Evolutionary conservation across 1,140 invertebrate species (phyloP).

Genomic region (Epicauta chinensis): DNA sequence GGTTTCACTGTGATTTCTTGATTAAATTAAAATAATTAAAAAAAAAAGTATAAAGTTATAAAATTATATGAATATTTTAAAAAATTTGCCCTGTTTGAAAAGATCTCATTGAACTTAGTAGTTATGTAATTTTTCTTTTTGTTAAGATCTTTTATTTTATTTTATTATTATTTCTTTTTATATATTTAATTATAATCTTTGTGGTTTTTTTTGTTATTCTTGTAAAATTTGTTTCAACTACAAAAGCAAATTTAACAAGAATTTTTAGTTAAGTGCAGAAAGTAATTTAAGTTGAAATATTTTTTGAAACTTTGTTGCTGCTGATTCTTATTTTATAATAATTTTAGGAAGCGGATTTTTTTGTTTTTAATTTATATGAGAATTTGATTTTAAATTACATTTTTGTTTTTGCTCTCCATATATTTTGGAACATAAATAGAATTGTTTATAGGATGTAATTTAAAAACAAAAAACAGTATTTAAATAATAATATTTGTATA

Average conservation of each 20-base stretch:
- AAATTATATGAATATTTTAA: slow-evolving; percentile 24
- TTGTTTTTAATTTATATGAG: too few relatives aligned
- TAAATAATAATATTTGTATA: too few relatives aligned
- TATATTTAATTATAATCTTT: neutral
- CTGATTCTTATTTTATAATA: slow-evolving; percentile 1
- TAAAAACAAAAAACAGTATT: too few relatives aligned
- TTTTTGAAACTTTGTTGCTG: slow-evolving; percentile 11
- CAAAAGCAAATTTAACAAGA: slow-evolving; percentile 3
- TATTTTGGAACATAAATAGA: too few relatives aligned
- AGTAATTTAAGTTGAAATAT: slow-evolving; percentile 2
- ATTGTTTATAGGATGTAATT: too few relatives aligned
- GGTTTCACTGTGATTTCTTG: slow-evolving; percentile 45
- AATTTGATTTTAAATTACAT: too few relatives aligned
- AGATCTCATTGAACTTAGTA: slow-evolving; percentile 44
- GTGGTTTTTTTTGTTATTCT: slow-evolving; percentile 1
- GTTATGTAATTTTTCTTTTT: slow-evolving; percentile 37
- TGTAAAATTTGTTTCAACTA: too few relatives aligned
- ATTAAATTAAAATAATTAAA: slow-evolving; percentile 43
- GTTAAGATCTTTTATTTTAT: slow-evolving; percentile 40
- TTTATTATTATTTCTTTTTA: slow-evolving; percentile 8
- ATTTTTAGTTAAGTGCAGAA: neutral
- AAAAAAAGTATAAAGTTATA: slow-evolving; percentile 36
- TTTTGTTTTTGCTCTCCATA: too few relatives aligned
- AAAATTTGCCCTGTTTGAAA: slow-evolving; percentile 42
- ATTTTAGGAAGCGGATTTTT: too few relatives aligned